Evolutionary conservation across 2,113 vertebrate genomes (phyloP).

Genomic region (Chlamydotis undulata): DNA sequence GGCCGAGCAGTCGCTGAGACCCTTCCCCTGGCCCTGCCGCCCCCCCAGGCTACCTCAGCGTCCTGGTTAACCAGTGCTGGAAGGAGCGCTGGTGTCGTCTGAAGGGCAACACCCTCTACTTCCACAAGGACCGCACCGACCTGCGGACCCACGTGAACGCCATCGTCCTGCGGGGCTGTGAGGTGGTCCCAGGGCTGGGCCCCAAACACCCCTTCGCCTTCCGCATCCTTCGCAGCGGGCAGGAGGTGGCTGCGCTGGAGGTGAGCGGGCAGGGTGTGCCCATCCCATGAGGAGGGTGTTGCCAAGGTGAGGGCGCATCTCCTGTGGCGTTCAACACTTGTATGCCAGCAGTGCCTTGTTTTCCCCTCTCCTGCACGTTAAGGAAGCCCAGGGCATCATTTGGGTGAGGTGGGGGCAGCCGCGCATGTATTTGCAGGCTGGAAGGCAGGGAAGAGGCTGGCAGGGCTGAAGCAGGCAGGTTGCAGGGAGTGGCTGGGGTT

Average conservation of each 20-base stretch:
- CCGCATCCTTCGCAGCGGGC: conserved; percentile 85
- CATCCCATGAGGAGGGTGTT: rapidly evolving
- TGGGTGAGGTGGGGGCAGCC: background rate
- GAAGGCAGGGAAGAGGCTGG: background rate
- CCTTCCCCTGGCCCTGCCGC: background rate
- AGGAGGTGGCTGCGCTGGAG: conserved; percentile 87
- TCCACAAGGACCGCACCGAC: conserved; percentile 87
- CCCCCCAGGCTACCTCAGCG: conserved; percentile 84
- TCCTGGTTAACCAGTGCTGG: conserved; percentile 90
- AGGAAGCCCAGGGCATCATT: background rate
- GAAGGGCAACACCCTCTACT: conserved; percentile 83
- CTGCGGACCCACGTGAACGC: conserved; percentile 80
- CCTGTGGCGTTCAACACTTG: background rate
- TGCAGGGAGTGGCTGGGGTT: background rate
- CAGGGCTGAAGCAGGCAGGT: background rate
- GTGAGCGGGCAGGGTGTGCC: conserved; percentile 58
- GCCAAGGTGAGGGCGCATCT: background rate
- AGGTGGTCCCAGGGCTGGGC: conserved; percentile 90
- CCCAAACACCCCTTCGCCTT: conserved; percentile 94
- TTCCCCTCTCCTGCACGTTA: rapidly evolving
- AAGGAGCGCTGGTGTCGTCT: conserved; percentile 93
- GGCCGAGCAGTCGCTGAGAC: background rate
- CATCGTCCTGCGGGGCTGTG: conserved; percentile 85
- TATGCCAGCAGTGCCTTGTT: background rate
- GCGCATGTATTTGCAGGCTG: rapidly evolving